Evolutionary conservation across 2,113 vertebrate species (phyloP).

Genomic region (Meles meles): DNA sequence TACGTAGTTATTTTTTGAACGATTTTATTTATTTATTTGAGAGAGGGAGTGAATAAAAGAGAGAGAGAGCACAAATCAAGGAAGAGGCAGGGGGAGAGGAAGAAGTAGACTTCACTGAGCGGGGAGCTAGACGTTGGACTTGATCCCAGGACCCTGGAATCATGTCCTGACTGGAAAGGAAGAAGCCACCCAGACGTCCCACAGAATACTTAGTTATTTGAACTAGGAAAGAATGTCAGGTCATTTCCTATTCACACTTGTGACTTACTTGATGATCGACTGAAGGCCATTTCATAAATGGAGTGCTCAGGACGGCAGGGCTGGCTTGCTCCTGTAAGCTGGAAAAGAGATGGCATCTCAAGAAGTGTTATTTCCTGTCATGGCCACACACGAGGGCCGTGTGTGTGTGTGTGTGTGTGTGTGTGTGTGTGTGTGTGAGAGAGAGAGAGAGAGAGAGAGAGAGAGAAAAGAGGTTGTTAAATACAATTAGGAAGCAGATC

Average conservation of each 20-base stretch:
- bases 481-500: neutral
- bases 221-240: neutral
- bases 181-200: neutral
- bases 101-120: too few species aligned
- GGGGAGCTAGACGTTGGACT: neutral
- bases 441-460: neutral
- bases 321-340: neutral
- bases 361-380: neutral
- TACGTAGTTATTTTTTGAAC: neutral
- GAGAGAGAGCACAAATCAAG: too few species aligned
- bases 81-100: too few species aligned
- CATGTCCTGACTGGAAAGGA: neutral
- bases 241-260: neutral
- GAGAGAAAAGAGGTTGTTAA: neutral
- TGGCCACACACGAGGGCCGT: neutral
- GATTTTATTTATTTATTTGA: too few species aligned
- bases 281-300: neutral
- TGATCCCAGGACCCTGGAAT: neutral
- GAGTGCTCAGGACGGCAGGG: neutral
- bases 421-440: too few species aligned
- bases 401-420: neutral
- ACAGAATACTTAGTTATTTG: neutral
- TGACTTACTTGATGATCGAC: neutral
- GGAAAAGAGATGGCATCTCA: neutral
- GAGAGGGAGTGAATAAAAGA: too few species aligned